Evolutionary conservation across 2,888 invertebrate genomes (phyloP).

Genomic region (Gortyna flavago): DNA sequence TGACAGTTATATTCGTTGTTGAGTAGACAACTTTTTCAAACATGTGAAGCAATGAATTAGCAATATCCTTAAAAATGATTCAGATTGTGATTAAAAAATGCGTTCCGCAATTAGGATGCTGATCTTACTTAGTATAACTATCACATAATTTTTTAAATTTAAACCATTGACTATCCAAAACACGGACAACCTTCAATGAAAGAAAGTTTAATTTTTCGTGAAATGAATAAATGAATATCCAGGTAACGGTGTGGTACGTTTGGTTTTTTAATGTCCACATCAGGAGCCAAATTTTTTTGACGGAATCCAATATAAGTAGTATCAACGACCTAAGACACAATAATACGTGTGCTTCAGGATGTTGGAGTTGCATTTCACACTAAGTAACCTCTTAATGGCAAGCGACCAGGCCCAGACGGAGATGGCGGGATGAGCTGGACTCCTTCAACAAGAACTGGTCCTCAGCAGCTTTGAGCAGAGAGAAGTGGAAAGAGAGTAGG

Average conservation of each 20-base stretch:
- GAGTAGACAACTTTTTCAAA: no score
- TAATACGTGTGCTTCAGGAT: not conserved
- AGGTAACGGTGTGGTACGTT: not conserved
- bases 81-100: no score
- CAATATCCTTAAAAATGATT: no score
- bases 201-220: constrained; percentile 12
- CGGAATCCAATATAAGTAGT: constrained; percentile 5
- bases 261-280: not conserved
- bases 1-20: no score
- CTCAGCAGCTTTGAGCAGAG: no score
- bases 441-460: no score
- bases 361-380: not conserved
- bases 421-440: no score
- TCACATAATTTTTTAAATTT: not conserved
- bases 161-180: not conserved
- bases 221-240: constrained; percentile 16
- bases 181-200: not conserved
- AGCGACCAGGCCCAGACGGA: no score
- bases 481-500: no score
- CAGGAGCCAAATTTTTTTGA: constrained; percentile 6
- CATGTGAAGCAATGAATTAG: no score
- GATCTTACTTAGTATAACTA: not conserved
- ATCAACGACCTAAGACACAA: not conserved
- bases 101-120: no score
- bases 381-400: no score